Evolutionary conservation across 2,888 invertebrate species (phyloP).

Genomic region (Steinernema hermaphroditum): DNA sequence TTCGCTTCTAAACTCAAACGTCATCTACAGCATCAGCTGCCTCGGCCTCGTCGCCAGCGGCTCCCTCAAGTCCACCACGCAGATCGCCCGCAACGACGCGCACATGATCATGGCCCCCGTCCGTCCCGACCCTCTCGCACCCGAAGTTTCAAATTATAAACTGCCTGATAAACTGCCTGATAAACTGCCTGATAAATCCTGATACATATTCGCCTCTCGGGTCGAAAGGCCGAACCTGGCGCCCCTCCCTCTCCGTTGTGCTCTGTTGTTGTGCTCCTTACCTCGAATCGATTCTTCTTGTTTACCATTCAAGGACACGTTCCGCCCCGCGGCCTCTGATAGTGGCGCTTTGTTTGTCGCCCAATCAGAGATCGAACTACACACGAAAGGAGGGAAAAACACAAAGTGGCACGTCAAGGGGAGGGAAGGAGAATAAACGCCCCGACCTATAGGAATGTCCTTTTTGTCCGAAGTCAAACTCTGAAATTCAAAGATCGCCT

Average conservation of each 20-base stretch:
- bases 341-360: neutral
- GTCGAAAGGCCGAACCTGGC: too few species aligned
- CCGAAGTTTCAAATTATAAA: slow-evolving; percentile 43
- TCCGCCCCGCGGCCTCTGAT: neutral
- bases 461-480: neutral
- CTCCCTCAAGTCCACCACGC: slow-evolving; percentile 48
- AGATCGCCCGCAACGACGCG: slow-evolving; percentile 47
- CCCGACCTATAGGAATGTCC: neutral
- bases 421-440: neutral
- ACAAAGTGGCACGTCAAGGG: neutral
- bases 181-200: slow-evolving; percentile 45
- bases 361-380: neutral
- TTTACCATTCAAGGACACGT: neutral
- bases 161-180: slow-evolving; percentile 44
- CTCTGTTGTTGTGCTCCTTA: too few species aligned
- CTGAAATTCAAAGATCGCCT: neutral
- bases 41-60: slow-evolving; percentile 50
- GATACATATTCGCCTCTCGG: too few species aligned
- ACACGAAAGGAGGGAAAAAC: neutral
- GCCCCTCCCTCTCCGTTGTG: too few species aligned
- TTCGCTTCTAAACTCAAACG: too few species aligned
- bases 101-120: slow-evolving; percentile 52
- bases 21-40: slow-evolving; percentile 44
- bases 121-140: slow-evolving; percentile 3
- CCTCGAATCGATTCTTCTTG: too few species aligned